Evolutionary conservation across 37 sponge, comb jelly and placozoan species (phyloP).

Genomic region (Oscarella lobularis): DNA sequence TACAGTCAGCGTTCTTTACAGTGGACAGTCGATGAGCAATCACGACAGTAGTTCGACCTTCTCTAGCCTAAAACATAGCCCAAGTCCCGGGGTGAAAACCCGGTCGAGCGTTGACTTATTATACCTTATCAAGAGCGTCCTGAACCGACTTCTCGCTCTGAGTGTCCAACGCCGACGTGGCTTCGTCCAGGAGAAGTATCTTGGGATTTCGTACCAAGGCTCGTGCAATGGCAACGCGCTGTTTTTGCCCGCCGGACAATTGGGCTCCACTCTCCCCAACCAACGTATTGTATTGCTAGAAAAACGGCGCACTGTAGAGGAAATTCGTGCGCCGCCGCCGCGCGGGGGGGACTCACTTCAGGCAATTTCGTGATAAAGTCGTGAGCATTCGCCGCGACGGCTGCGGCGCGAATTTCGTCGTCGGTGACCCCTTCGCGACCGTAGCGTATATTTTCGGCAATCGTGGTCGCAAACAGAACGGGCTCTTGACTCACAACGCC

Average conservation of each 20-base stretch:
- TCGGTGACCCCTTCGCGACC: slow-evolving; percentile 54
- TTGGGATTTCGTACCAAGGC: slow-evolving; percentile 81
- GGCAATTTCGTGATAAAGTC: slow-evolving; percentile 72
- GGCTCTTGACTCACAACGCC: slow-evolving; percentile 83
- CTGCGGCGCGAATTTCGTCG: slow-evolving; percentile 64
- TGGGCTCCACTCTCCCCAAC: slow-evolving; percentile 79
- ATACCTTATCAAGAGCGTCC: slow-evolving; percentile 68
- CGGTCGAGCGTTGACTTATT: too few species aligned
- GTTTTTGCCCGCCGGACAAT: slow-evolving; percentile 89
- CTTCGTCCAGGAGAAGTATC: slow-evolving; percentile 86
- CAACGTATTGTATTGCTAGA: slow-evolving; percentile 47
- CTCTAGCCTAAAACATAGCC: too few species aligned
- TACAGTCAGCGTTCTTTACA: slow-evolving; percentile 14
- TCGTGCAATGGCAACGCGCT: slow-evolving; percentile 84
- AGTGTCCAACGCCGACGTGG: slow-evolving; percentile 87
- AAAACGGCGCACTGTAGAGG: too few species aligned
- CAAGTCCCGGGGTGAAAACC: too few species aligned
- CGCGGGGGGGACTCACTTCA: slow-evolving; percentile 7
- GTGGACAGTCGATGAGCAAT: slow-evolving; percentile 42
- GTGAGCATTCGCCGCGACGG: slow-evolving; percentile 75
- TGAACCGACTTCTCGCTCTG: slow-evolving; percentile 83
- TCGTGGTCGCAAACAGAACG: slow-evolving; percentile 42
- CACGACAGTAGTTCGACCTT: slow-evolving; percentile 27
- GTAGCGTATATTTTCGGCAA: slow-evolving; percentile 36
- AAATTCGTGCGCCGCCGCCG: too few species aligned